Evolutionary conservation across 2,113 vertebrate genomes (phyloP), one percentile per base, ranked within the genome.

Genomic region (Rhizomys pruinosus): DNA sequence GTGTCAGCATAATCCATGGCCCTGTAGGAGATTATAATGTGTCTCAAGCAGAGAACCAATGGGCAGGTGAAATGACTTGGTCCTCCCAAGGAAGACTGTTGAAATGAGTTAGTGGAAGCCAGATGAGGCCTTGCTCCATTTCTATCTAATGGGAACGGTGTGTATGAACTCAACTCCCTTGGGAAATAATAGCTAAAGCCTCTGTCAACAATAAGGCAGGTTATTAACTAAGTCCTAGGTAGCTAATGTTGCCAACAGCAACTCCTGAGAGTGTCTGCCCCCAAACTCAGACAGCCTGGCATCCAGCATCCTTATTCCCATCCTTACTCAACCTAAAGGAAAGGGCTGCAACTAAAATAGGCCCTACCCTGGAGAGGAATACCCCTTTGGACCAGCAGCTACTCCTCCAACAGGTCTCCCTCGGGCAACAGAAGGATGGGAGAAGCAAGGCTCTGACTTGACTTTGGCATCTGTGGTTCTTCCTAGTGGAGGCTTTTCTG

Each of bases 151-250:
- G 11, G 42, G 11, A 84, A 39, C 44, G 16, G 63, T 52, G 12
- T 16, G 32, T 20, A 47, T 64, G n/a, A 78, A 66, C 57, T 78
- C 64, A 55, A 17, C 32, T 79, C 84, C 66, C 37, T 22, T 44
- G 44, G 44, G 27, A 79, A 84, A 20, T 64, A 91, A 87, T 39
- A 27, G 47, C 34, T 32, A 6, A n/a, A 5, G 22, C 19, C 11
- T 23, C 1, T 8, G 16, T 12, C 22, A 10, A 8, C 27, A 3
- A 10, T 6, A 6, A 63, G 61, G 29, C 1, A 52, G 3, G 6
- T 85, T 42, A 47, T 4, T 63, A 57, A 34, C 11, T 32, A 29
- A 2, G 6, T 42, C 15, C 59, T 47, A 25, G 17, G 61, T 39
- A 22, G 10, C 61, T 71, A 52, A 42, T n/a, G 37, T 27, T 61